Conservation (phyloP, 2,888 invertebrate species). For the Melitaea athalia region DNA sequence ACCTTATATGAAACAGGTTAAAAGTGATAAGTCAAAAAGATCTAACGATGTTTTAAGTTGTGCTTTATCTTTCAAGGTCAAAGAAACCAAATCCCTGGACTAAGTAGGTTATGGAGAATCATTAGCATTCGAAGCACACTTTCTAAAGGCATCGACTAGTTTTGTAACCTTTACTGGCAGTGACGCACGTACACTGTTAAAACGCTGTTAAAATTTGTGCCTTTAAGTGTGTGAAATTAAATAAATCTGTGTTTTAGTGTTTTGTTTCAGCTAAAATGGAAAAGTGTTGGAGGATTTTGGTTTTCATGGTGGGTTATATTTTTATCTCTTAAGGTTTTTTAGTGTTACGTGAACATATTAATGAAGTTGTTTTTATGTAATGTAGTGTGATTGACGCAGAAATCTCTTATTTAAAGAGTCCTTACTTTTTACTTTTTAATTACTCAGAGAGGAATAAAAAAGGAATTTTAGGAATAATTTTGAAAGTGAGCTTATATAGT, state of each 20-base stretch:
- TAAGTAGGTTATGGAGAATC: constrained; percentile 50
- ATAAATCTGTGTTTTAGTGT: constrained; percentile 20
- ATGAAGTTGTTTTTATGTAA: no score
- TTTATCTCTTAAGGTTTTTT: not conserved
- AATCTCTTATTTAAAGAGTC: no score
- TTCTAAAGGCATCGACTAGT: constrained; percentile 43
- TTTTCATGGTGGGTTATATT: constrained; percentile 48
- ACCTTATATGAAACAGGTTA: constrained; percentile 5
- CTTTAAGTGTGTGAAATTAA: constrained; percentile 16
- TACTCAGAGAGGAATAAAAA: no score
- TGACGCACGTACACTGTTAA: constrained; percentile 46
- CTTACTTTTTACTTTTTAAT: no score
- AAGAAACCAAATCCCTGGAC: constrained; percentile 27
- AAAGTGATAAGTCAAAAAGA: constrained; percentile 6
- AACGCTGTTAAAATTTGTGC: no score
- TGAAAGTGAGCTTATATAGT: no score
- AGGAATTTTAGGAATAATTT: no score
- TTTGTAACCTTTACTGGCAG: constrained; percentile 47
- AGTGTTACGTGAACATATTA: not conserved
- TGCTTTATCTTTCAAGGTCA: constrained; percentile 32
- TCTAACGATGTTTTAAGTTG: not conserved
- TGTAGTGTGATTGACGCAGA: no score
- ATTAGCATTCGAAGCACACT: constrained; percentile 58
- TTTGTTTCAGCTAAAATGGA: constrained; percentile 43
- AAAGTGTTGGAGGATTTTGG: constrained; percentile 46